These are phyloP conservation scores for Kryptopterus vitreolus DNA, from an alignment of 2,797 vertebrate genomes.

Conservation along the genomic window DNA sequence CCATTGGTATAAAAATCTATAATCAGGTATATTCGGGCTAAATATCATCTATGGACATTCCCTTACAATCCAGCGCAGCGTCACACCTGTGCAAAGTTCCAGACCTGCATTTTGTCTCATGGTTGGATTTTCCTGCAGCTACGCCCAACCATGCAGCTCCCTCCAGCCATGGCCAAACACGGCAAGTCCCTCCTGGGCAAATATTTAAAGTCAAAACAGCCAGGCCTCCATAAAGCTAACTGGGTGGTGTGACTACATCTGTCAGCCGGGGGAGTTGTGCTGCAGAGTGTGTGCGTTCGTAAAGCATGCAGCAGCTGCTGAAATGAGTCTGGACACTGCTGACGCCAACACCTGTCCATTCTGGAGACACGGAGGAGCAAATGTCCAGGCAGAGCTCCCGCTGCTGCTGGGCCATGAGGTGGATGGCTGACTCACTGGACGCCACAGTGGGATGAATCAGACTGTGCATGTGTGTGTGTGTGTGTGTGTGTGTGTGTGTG, in stretches of 20 bases:
- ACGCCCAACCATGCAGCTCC: conserved; percentile 42
- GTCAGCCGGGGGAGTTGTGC: conserved; percentile 63
- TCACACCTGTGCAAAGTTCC: conserved; percentile 31
- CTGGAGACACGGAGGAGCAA: conserved; percentile 75
- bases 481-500: conserved; percentile 24
- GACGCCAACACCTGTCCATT: conserved; percentile 79
- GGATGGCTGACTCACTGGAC: conserved; percentile 47
- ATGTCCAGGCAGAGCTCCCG: conserved; percentile 67
- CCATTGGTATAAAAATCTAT: too few species aligned
- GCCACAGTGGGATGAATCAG: conserved; percentile 45
- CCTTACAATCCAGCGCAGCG: not conserved
- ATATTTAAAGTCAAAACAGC: conserved; percentile 84
- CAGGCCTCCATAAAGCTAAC: conserved; percentile 74
- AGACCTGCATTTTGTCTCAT: conserved; percentile 26
- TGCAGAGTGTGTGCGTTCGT: conserved; percentile 50
- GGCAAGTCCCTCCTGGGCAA: conserved; percentile 74
- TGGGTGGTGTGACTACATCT: conserved; percentile 76
- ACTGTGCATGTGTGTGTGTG: conserved; percentile 27
- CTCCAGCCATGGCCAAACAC: conserved; percentile 57
- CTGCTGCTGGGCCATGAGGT: conserved; percentile 50
- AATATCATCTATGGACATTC: not conserved
- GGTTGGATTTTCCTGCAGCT: conserved; percentile 26
- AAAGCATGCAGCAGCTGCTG: conserved; percentile 73
- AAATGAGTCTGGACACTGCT: conserved; percentile 76
- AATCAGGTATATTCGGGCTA: not conserved